Conservation (phyloP, 2,888 invertebrate species). For the Girardia tigrina region DNA sequence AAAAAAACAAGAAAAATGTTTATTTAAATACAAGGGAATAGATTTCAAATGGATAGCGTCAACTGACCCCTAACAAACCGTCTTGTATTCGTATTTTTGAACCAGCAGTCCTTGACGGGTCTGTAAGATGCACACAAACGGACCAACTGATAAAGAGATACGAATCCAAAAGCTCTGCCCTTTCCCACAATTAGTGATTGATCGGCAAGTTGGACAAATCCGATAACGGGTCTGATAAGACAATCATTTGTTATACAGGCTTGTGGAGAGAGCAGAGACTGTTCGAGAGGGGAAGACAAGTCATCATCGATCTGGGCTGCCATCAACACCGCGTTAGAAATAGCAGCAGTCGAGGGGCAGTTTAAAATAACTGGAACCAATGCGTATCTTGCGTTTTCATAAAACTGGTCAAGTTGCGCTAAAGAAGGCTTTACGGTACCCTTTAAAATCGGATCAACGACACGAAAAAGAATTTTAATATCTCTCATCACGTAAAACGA, state of each 20-base stretch:
- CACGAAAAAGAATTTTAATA: background rate
- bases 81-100: background rate
- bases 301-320: background rate
- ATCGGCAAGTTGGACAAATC: background rate
- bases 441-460: background rate
- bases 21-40: too few species aligned
- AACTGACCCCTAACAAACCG: too few species aligned
- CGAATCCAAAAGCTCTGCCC: background rate
- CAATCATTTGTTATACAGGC: background rate
- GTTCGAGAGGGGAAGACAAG: background rate
- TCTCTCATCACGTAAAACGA: background rate
- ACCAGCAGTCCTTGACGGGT: background rate
- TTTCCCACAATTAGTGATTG: background rate
- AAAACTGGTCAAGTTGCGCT: background rate
- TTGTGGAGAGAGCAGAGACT: too few species aligned
- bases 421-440: background rate
- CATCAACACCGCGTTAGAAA: background rate
- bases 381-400: background rate
- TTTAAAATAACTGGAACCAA: background rate
- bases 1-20: too few species aligned
- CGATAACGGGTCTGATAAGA: background rate
- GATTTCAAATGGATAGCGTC: too few species aligned
- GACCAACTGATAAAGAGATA: background rate
- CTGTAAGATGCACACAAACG: background rate
- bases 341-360: background rate